Conservation (phyloP, 37 sponge, comb jelly and placozoan species). For the Cladorhizidae sp. region DNA sequence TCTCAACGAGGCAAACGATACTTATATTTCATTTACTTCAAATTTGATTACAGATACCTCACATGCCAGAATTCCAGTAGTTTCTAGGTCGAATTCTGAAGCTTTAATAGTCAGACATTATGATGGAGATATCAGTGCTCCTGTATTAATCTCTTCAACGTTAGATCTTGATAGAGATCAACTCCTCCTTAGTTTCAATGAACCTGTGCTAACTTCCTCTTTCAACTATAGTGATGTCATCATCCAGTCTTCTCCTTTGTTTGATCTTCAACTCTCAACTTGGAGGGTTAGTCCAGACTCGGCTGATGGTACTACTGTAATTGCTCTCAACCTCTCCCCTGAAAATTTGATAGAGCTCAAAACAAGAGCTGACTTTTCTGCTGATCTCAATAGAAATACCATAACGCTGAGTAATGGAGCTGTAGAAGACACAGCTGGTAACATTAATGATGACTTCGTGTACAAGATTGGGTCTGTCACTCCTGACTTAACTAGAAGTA, state of each 20-base stretch:
- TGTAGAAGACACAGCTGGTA: constrained; percentile 62
- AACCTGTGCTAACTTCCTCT: constrained; percentile 71
- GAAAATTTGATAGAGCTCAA: constrained; percentile 63
- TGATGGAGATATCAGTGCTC: constrained; percentile 59
- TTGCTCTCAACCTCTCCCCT: constrained; percentile 64
- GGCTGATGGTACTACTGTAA: constrained; percentile 45
- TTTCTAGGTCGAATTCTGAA: constrained; percentile 20
- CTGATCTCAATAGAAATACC: constrained; percentile 16
- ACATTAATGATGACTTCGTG: constrained; percentile 23
- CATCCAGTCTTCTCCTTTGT: constrained; percentile 29
- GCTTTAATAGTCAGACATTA: constrained; percentile 63
- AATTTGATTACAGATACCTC: constrained; percentile 75
- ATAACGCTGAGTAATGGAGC: constrained; percentile 42
- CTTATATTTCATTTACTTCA: constrained; percentile 71
- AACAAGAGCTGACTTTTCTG: constrained; percentile 42
- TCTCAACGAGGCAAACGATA: constrained; percentile 64
- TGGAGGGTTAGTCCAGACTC: constrained; percentile 27
- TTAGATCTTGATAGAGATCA: constrained; percentile 73
- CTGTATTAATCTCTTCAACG: constrained; percentile 38
- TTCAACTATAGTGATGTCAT: constrained; percentile 51
- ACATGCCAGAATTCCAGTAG: constrained; percentile 51
- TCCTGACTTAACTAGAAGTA: constrained; percentile 30
- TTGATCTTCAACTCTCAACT: constrained; percentile 11
- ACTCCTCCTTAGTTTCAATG: constrained; percentile 79
- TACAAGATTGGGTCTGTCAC: constrained; percentile 15